phyloP scores from a whole-genome alignment of 2,113 vertebrate genomes.

The Ictalurus furcatus region DNA sequence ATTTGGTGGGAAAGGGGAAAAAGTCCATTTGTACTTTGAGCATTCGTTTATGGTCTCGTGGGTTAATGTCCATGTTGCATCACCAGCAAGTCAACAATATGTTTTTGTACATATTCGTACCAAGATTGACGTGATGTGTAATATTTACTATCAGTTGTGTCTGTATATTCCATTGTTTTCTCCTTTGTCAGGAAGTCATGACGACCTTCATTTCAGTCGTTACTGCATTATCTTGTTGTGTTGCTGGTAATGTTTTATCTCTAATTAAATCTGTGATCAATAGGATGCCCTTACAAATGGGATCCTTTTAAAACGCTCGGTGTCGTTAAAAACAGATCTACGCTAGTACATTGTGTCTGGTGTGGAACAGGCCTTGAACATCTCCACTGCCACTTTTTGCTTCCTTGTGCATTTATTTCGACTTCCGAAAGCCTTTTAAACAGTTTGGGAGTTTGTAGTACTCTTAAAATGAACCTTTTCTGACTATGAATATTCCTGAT shows the following conservation, averaged over 20 bases:
- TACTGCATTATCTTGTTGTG: conserved; percentile 13
- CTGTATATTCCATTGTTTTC: background rate
- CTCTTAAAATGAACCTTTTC: background rate
- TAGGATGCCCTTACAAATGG: background rate
- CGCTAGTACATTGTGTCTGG: background rate
- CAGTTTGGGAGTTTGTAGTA: background rate
- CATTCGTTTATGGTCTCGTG: background rate
- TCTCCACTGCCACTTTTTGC: background rate
- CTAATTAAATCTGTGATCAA: background rate
- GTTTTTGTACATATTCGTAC: background rate
- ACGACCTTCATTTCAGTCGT: background rate
- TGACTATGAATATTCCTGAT: background rate
- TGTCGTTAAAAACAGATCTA: background rate
- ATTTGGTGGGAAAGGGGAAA: background rate
- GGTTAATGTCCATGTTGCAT: background rate
- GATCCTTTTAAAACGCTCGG: background rate
- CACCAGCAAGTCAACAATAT: background rate
- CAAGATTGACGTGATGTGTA: background rate
- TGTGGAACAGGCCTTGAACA: background rate
- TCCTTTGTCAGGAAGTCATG: background rate
- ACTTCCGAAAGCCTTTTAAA: background rate
- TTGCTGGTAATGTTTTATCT: background rate
- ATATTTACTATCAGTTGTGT: background rate
- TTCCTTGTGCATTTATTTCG: background rate
- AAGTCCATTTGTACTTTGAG: background rate